A percentile compares a stretch with the other conserved stretches of the same genome.
phyloP scores from a whole-genome alignment of 2,113 vertebrate species.

The Grallaria varia region DNA sequence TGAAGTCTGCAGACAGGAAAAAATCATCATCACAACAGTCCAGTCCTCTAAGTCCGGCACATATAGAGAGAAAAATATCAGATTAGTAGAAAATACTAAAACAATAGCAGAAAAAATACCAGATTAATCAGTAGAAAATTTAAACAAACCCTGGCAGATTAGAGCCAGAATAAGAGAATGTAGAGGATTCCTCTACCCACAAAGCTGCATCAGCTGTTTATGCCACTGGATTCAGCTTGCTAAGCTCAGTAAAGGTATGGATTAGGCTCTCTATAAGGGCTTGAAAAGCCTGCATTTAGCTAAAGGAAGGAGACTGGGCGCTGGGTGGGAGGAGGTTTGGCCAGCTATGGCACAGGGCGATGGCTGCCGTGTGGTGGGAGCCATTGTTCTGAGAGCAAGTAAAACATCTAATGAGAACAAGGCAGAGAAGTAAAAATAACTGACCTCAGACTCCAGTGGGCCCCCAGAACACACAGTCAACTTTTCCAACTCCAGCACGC shows the following conservation, averaged over 20 bases:
- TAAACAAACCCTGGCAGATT: conserved; percentile 9
- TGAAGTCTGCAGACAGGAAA: not conserved
- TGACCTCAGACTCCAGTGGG: not conserved
- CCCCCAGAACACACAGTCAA: not conserved
- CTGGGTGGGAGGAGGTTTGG: not conserved
- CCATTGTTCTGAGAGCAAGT: conserved; percentile 17
- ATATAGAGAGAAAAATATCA: not conserved
- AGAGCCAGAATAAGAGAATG: not conserved
- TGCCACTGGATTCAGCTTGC: not conserved
- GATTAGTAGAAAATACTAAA: not conserved
- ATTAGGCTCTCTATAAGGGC: conserved; percentile 5
- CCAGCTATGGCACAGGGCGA: not conserved
- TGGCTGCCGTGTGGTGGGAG: not conserved
- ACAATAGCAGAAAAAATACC: conserved; percentile 4
- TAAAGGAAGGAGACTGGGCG: not conserved
- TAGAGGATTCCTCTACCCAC: not conserved
- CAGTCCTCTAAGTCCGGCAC: not conserved
- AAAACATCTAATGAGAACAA: conserved; percentile 3
- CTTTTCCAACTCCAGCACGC: not conserved
- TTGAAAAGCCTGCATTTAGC: conserved; percentile 50
- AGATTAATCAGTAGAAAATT: not conserved
- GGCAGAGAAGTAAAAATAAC: conserved; percentile 33
- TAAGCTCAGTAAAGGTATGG: conserved; percentile 34
- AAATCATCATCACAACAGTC: not conserved
- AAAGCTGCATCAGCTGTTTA: conserved; percentile 11